Evolutionary conservation across 2,113 vertebrate genomes (phyloP), one percentile per base, ranked within the genome.

Genomic region (human (Homo sapiens)): DNA sequence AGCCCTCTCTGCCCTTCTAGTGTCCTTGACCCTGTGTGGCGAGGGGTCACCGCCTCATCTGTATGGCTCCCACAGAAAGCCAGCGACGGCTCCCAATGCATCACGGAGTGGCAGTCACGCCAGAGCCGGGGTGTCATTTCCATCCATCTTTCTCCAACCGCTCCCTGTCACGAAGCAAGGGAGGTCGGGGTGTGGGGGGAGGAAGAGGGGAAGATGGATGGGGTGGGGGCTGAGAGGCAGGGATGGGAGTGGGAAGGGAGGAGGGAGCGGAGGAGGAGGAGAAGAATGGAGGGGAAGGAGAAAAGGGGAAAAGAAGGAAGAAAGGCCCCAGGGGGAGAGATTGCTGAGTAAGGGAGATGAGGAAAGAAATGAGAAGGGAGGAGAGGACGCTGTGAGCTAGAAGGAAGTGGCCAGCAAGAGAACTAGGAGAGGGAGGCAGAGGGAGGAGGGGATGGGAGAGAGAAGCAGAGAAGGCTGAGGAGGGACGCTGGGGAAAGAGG

Each of bases 71-170:
- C 35, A 75, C 25, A 55, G 97, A 97, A 95, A 68, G 70, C 83
- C 1, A 1, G 96, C 17, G 95, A 85, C 10, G 52, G 98, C 97
- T 98, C 70, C 79, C 98, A 93, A 97, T 98, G 99, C 98, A 98
- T 98, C 98, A 98, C 68, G 40, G 85, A 43, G 97, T 89, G 61
- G 98, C 98, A 95, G 98, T 98, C 99, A 98, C 70, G 89, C 98
- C 59, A 94, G 96, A 93, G 97, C 96, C 94, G 0, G 11, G 4
- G 38, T 98, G 98, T 98, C 98, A 97, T 97, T 98, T 95, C 98
- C 97, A 99, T 99, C 98, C 97, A 95, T 99, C 98, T 99, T 98
- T 96, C 95, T 97, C 97, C 59, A 72, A 48, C 96, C 1, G 11
- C 95, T 97, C 95, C 95, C 97, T 98, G 98, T 98, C 98, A 98